Evolutionary conservation across 2,888 invertebrate genomes (phyloP), one percentile per base, ranked within the genome.

Genomic region (Melinaea marsaeus): DNA sequence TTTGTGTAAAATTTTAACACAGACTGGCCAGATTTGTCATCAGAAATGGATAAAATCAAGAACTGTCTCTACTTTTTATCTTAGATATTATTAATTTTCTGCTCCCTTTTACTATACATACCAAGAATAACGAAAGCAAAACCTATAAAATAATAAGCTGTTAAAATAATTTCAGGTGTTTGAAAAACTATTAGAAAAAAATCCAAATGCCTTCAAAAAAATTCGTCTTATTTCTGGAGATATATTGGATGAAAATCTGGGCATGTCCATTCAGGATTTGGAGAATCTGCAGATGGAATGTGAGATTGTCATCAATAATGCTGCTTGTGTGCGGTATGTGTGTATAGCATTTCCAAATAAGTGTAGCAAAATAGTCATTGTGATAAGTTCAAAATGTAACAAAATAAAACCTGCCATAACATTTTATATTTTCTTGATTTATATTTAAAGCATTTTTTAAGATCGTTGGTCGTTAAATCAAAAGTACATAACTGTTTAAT

Each of bases 271-370:
- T 22, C 22, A 22, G 22, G 22, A 22, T 22, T 22, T 22, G 22
- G 22, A 61, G 22, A 58, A 61, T 37, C 42, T 64, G 33, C 55
- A 60, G 13, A 32, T 32, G 3, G 65, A 91, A 88, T 87, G 88
- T 0, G 83, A 87, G 22, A 74, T 91, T 4, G 86, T 91, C 22
- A 86, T 90, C 72, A 91, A 92, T 68, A 84, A 84, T 0, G 92
- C 92, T 0, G 92, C 92, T 0, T 91, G 91, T 0, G 91, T 91
- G 6, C 57, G 65, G 67, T 67, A 58, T 22, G 22, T 22, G 22
- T 22, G 22, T 22, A 22, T 22, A 22, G 22, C 22, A 22, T 22
- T 22, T 22, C 22, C 22, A 22, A 22, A 22, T 22, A 22, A 22
- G 22, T 22, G 22, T 22, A 22, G 22, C 22, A 22, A 22, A 22